Conservation (phyloP, 2,797 vertebrate species). For the Hypotaenidia philippensis region DNA sequence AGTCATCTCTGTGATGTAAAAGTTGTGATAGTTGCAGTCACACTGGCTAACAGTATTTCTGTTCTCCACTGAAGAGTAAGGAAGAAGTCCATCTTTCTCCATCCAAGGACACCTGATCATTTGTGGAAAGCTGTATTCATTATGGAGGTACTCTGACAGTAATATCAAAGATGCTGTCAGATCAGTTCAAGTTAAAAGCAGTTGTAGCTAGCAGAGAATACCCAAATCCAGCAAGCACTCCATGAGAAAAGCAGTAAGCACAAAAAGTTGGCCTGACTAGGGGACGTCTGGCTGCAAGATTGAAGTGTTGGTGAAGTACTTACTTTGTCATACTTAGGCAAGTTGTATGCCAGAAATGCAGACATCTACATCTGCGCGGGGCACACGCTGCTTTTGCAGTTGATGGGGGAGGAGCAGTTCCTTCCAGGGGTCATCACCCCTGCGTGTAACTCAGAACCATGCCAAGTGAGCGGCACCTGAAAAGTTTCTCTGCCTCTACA, state of each 20-base stretch:
- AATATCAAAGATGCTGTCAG: background rate
- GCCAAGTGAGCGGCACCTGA: background rate
- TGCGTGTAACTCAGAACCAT: background rate
- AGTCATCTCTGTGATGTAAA: background rate
- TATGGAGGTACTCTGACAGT: background rate
- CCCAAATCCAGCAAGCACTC: background rate
- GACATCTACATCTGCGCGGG: background rate
- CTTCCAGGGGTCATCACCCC: fast-evolving
- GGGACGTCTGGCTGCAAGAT: background rate
- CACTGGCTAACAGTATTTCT: background rate
- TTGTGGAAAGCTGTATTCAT: background rate
- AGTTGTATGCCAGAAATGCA: background rate
- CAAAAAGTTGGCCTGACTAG: background rate
- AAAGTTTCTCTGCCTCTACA: background rate
- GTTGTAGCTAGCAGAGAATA: background rate
- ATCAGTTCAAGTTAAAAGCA: background rate
- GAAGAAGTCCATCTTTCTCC: background rate
- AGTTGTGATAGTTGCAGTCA: background rate
- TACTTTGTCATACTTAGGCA: background rate
- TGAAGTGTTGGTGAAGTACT: background rate
- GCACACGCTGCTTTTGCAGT: background rate
- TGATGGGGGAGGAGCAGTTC: background rate
- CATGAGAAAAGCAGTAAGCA: background rate
- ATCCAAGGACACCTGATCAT: background rate
- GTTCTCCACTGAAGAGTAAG: background rate